phyloP scores from a whole-genome alignment of 2,113 vertebrate species.

The Tychaedon coryphoeus region DNA sequence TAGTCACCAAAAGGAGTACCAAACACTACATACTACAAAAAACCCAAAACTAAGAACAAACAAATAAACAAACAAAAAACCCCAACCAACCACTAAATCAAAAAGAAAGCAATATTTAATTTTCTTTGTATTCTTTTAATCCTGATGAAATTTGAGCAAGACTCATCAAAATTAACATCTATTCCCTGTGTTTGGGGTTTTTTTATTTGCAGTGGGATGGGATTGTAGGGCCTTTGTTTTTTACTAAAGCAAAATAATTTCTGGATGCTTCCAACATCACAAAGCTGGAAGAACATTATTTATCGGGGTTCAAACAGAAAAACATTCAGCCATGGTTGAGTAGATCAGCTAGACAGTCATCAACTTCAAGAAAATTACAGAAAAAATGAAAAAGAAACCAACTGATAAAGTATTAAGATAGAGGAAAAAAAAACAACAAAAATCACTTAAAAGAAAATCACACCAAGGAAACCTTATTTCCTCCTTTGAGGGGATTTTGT shows the following conservation, averaged over 20 bases:
- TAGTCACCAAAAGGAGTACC: background rate
- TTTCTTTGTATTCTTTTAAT: background rate
- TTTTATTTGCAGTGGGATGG: background rate
- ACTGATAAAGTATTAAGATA: background rate
- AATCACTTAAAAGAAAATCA: background rate
- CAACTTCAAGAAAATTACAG: background rate
- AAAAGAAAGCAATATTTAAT: background rate
- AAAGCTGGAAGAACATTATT: background rate
- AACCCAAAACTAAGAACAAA: background rate
- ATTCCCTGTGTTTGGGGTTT: background rate
- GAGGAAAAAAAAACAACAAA: background rate
- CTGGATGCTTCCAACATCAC: background rate
- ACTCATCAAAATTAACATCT: background rate
- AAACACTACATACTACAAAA: background rate
- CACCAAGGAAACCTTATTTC: background rate
- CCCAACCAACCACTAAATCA: background rate
- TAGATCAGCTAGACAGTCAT: background rate
- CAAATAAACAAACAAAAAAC: background rate
- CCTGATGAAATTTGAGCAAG: background rate
- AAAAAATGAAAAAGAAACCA: background rate
- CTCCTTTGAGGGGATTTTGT: background rate
- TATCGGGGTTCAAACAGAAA: background rate
- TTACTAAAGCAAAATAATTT: background rate
- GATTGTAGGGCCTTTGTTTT: rapidly evolving
- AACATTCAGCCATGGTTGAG: background rate